phyloP scores from a whole-genome alignment of 2,113 vertebrate genomes.

The Podocnemis expansa region DNA sequence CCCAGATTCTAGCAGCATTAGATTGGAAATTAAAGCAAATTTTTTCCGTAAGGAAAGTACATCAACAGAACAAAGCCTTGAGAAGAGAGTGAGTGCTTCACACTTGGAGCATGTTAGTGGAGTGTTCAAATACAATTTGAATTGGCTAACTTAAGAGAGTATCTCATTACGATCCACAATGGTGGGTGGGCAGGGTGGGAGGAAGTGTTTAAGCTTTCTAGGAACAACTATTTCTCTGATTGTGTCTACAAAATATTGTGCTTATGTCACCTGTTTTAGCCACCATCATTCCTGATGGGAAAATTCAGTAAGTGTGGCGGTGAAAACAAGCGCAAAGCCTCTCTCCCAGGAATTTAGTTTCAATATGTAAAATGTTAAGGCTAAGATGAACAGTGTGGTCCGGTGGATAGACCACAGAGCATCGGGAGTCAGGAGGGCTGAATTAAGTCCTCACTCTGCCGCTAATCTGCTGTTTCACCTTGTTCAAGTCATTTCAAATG shows the following conservation, averaged over 20 bases:
- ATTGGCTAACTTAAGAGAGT: fast-evolving
- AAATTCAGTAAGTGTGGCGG: not conserved
- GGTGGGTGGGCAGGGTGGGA: not conserved
- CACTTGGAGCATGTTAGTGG: not conserved
- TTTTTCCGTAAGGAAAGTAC: not conserved
- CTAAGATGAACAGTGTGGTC: not conserved
- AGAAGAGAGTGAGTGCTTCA: not conserved
- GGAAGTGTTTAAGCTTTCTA: not conserved
- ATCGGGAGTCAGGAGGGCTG: fast-evolving
- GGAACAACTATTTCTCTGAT: not conserved
- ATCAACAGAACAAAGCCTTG: not conserved
- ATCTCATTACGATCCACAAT: not conserved
- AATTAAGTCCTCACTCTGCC: not conserved
- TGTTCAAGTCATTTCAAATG: not conserved
- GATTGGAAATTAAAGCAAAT: not conserved
- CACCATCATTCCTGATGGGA: not conserved
- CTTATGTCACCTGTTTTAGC: not conserved
- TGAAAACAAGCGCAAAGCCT: not conserved
- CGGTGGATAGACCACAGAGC: not conserved
- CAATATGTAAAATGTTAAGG: not conserved
- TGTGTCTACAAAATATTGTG: not conserved
- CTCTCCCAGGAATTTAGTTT: not conserved
- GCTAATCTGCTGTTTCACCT: not conserved
- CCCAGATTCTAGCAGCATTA: not conserved
- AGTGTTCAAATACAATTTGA: not conserved